A percentile compares a stretch with the other conserved stretches of the same genome.
These are phyloP conservation scores for Diabrotica undecimpunctata DNA, from an alignment of 1,140 invertebrate species.

Conservation along the genomic window DNA sequence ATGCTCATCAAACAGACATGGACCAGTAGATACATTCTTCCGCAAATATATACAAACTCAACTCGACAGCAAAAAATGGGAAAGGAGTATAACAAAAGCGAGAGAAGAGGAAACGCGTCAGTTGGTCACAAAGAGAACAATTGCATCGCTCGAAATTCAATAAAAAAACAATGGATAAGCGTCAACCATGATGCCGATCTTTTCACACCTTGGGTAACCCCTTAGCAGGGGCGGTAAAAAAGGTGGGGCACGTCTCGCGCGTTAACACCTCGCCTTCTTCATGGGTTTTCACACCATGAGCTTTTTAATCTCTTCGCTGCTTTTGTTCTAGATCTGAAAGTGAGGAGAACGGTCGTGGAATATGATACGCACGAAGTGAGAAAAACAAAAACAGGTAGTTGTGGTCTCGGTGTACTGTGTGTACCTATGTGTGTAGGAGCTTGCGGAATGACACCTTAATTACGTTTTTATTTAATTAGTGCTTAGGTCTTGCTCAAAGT, in stretches of 20 bases:
- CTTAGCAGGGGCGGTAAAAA: slow-evolving; percentile 6
- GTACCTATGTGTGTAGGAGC: background rate
- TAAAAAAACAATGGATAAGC: slow-evolving; percentile 4
- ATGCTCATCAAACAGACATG: too few relatives aligned
- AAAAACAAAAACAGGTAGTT: slow-evolving; percentile 16
- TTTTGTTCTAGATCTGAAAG: slow-evolving; percentile 14
- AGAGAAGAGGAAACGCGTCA: slow-evolving; percentile 3
- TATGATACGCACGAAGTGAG: slow-evolving; percentile 11
- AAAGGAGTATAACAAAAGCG: background rate
- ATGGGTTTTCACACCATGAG: slow-evolving; percentile 12
- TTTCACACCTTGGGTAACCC: slow-evolving; percentile 21
- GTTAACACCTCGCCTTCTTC: slow-evolving; percentile 14
- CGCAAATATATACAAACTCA: too few relatives aligned
- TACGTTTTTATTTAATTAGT: slow-evolving; percentile 12
- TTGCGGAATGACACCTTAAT: slow-evolving; percentile 10
- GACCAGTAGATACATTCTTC: too few relatives aligned
- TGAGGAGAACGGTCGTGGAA: slow-evolving; percentile 11
- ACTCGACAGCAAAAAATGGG: too few relatives aligned
- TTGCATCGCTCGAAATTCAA: slow-evolving; percentile 4
- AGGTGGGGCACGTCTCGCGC: background rate
- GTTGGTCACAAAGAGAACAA: slow-evolving; percentile 12
- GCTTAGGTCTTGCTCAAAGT: background rate
- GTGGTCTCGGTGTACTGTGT: background rate
- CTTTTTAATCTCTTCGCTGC: slow-evolving; percentile 11
- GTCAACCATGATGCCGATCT: slow-evolving; percentile 18